These are phyloP conservation scores for Tinea pellionella DNA, from an alignment of 2,888 invertebrate genomes.

Conservation along the genomic window DNA sequence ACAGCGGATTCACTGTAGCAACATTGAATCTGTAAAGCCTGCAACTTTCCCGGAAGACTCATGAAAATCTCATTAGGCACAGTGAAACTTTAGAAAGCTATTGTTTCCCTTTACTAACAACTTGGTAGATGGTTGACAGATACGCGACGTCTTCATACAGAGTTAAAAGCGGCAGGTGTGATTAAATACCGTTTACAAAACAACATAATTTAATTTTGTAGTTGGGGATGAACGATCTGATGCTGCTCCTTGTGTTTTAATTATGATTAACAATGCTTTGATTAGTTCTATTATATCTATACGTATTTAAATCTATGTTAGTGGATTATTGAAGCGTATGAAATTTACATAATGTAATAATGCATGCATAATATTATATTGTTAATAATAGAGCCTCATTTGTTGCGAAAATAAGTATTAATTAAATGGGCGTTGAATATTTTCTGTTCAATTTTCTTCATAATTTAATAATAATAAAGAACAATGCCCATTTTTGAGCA, in stretches of 20 bases:
- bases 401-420: not conserved
- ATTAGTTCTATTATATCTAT: not conserved
- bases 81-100: not conserved
- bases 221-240: not conserved
- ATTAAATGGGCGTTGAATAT: too few relatives aligned
- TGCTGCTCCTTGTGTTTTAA: not conserved
- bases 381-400: not conserved
- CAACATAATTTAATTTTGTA: conserved; percentile 7
- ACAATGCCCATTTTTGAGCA: too few relatives aligned
- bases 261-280: not conserved
- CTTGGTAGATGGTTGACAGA: not conserved
- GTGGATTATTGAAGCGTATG: not conserved
- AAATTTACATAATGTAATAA: not conserved
- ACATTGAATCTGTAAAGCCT: not conserved
- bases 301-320: not conserved
- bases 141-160: not conserved
- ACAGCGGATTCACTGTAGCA: not conserved
- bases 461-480: too few relatives aligned
- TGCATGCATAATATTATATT: not conserved
- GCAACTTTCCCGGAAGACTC: not conserved
- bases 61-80: not conserved
- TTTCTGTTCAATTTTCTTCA: too few relatives aligned
- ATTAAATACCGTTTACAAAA: conserved; percentile 7
- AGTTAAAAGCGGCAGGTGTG: conserved; percentile 3
- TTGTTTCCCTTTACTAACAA: not conserved